These are phyloP conservation scores for Tolypeutes matacus DNA, from an alignment of 2,797 vertebrate genomes.

Conservation along the genomic window DNA sequence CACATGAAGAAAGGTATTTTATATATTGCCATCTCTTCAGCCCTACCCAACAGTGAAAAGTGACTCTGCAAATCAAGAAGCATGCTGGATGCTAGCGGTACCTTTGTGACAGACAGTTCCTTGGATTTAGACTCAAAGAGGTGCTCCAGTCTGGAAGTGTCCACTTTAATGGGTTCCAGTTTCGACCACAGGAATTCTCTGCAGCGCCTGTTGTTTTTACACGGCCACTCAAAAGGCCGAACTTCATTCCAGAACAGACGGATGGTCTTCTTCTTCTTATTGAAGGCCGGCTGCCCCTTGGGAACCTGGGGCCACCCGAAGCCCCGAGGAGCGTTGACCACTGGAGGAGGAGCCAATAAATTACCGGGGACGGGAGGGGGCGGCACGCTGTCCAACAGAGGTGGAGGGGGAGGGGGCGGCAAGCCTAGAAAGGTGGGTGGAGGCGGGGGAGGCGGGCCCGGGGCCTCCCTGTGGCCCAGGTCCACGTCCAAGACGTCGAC, in stretches of 20 bases:
- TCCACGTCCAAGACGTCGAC: constrained; percentile 94
- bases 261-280: constrained; percentile 99
- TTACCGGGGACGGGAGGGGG: constrained; percentile 92
- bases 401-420: constrained; percentile 93
- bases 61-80: constrained; percentile 58
- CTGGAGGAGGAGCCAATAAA: constrained; percentile 93
- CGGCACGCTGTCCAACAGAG: constrained; percentile 92
- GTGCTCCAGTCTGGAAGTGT: constrained; percentile 97
- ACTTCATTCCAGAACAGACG: constrained; percentile 99
- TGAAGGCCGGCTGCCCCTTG: constrained; percentile 93
- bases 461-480: constrained; percentile 90
- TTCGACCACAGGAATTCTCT: constrained; percentile 97
- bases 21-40: background rate
- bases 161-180: constrained; percentile 97
- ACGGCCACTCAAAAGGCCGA: constrained; percentile 95
- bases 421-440: constrained; percentile 90
- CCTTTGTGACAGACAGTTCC: constrained; percentile 97
- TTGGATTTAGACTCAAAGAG: constrained; percentile 99
- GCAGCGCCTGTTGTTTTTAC: constrained; percentile 93
- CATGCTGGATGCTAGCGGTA: constrained; percentile 84
- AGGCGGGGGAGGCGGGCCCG: constrained; percentile 92
- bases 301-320: constrained; percentile 92
- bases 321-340: constrained; percentile 88
- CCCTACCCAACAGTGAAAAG: background rate
- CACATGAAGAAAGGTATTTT: background rate